Evolutionary conservation across 2,113 vertebrate genomes (phyloP).

Genomic region (Telmatochromis bifrenatus): DNA sequence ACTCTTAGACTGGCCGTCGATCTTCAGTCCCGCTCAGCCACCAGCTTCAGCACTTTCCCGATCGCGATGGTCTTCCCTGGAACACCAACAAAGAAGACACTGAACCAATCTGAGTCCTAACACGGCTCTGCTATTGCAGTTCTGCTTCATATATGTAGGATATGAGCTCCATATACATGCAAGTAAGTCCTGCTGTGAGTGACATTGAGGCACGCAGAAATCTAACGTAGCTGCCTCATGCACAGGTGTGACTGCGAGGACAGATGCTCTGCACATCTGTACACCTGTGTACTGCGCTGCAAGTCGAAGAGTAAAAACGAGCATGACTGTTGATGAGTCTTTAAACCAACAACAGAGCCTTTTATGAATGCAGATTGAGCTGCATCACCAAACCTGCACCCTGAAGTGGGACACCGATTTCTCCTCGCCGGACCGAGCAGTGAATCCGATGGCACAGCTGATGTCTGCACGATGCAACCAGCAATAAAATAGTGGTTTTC

Average conservation of each 20-base stretch:
- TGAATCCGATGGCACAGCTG: neutral
- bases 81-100: neutral
- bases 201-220: rapidly evolving
- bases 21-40: slow-evolving; percentile 95
- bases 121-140: neutral
- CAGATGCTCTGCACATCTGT: neutral
- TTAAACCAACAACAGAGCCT: neutral
- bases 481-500: neutral
- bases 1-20: neutral
- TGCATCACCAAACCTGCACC: rapidly evolving
- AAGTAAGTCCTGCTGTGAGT: neutral
- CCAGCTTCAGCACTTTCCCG: slow-evolving; percentile 98
- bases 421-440: neutral
- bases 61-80: slow-evolving; percentile 98
- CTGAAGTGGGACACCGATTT: rapidly evolving
- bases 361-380: neutral
- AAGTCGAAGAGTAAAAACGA: neutral
- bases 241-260: neutral
- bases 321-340: neutral
- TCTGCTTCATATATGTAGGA: neutral
- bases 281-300: neutral
- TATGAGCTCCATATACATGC: neutral
- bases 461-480: neutral
- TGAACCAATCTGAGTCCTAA: neutral
- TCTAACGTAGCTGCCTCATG: neutral